Conservation (phyloP, 2,888 invertebrate genomes). For the Apodemia mormo region DNA sequence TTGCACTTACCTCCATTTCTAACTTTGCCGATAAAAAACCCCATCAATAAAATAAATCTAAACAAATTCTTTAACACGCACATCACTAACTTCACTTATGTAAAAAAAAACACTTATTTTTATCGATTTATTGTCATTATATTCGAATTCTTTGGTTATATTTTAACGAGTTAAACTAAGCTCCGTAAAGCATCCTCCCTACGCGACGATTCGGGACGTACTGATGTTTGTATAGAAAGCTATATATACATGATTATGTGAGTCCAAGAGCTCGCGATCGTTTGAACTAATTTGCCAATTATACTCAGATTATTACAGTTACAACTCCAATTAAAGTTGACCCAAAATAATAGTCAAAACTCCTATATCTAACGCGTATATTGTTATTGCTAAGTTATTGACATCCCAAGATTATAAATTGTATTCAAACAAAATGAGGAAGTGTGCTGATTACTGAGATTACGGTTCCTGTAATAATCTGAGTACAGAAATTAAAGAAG, state of each 20-base stretch:
- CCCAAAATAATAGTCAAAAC: too few species aligned
- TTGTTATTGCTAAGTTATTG: too few species aligned
- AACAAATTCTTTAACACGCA: slow-evolving; percentile 51
- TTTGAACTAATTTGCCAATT: neutral
- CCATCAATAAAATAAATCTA: slow-evolving; percentile 51
- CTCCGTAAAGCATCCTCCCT: slow-evolving; percentile 34
- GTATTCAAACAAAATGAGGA: too few species aligned
- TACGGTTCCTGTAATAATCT: too few species aligned
- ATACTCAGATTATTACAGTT: neutral
- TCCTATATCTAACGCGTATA: too few species aligned
- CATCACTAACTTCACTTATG: slow-evolving; percentile 53
- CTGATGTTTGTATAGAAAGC: slow-evolving; percentile 43
- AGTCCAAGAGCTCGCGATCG: neutral
- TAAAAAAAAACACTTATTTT: slow-evolving; percentile 31
- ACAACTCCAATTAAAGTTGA: neutral
- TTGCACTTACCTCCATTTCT: slow-evolving; percentile 61
- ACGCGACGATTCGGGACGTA: slow-evolving; percentile 45
- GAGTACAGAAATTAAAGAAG: too few species aligned
- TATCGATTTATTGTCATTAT: slow-evolving; percentile 21
- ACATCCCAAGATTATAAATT: too few species aligned
- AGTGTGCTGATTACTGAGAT: too few species aligned
- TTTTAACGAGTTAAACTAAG: slow-evolving; percentile 18
- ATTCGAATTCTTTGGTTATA: slow-evolving; percentile 12
- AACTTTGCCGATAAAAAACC: slow-evolving; percentile 55
- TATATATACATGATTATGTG: slow-evolving; percentile 30